Conservation (phyloP, 2,888 invertebrate genomes). For the Adineta ricciae region DNA sequence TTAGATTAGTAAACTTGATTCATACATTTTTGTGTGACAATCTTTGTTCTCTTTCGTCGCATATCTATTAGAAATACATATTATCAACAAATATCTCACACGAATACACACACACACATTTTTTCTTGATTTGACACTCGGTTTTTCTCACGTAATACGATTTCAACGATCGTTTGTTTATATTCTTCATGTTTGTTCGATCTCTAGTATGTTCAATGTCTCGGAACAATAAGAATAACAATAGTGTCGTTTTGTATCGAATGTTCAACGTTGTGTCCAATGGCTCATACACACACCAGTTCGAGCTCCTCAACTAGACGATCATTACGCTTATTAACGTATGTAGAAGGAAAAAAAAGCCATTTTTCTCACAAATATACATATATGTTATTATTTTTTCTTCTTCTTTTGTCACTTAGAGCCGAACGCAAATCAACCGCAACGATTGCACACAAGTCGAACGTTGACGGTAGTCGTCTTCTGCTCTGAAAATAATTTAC, state of each 20-base stretch:
- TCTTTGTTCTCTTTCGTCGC: background rate
- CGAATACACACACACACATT: background rate
- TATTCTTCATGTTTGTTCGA: background rate
- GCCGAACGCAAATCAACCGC: background rate
- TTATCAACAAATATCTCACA: background rate
- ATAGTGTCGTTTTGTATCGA: background rate
- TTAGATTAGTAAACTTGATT: background rate
- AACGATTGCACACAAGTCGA: background rate
- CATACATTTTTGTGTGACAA: background rate
- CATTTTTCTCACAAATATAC: background rate
- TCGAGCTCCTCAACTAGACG: conserved; percentile 1
- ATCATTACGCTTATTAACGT: conserved; percentile 23
- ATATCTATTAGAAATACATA: background rate
- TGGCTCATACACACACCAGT: background rate
- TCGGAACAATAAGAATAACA: background rate
- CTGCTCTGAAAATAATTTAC: background rate
- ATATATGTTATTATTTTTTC: no score
- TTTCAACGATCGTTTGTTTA: background rate
- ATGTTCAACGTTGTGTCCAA: background rate
- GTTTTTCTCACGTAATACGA: background rate
- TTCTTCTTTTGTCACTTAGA: background rate
- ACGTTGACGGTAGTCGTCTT: background rate
- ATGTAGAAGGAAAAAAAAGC: background rate
- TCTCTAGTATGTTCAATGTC: conserved; percentile 1
- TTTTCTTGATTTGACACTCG: background rate